A percentile compares a stretch with the other conserved stretches of the same genome.
Conservation (phyloP, 2,113 vertebrate genomes). For the Boulengerochromis microlepis region DNA sequence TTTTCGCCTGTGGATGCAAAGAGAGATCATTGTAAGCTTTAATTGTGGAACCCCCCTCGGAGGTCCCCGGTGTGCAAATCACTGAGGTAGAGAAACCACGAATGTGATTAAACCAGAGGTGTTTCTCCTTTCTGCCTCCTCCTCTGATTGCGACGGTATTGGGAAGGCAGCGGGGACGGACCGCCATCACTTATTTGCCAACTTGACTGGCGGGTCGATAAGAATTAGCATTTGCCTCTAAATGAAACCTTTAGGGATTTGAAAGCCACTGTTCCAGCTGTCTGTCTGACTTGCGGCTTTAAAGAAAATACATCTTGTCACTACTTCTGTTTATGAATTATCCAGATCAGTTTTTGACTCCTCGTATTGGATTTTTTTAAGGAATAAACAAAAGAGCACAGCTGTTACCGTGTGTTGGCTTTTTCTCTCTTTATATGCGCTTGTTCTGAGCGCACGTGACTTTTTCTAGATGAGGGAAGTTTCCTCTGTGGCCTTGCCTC, state of each 20-base stretch:
- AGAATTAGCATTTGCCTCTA: slow-evolving; percentile 33
- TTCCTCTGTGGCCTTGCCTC: not conserved
- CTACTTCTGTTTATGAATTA: not conserved
- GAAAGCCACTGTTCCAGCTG: not conserved
- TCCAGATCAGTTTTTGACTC: not conserved
- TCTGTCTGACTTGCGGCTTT: not conserved
- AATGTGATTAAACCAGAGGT: slow-evolving; percentile 31
- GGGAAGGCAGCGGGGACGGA: not conserved
- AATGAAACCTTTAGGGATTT: slow-evolving; percentile 37
- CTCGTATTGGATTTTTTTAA: not conserved
- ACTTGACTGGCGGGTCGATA: slow-evolving; percentile 38
- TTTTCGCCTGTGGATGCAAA: not conserved
- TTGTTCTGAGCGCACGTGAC: not conserved
- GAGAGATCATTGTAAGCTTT: not conserved
- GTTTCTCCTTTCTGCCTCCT: not conserved
- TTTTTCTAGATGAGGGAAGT: not conserved
- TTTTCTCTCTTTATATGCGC: not conserved
- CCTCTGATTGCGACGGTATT: not conserved
- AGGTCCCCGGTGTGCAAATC: not conserved
- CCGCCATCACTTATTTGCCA: slow-evolving; percentile 41
- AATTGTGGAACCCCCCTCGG: not conserved
- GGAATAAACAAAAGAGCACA: not conserved
- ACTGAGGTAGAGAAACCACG: not conserved
- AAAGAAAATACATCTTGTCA: not conserved
- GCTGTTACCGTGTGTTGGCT: not conserved